Evolutionary conservation across 2,888 invertebrate species (phyloP), one percentile per base, ranked within the genome.

Genomic region (Choreutis nemorana): DNA sequence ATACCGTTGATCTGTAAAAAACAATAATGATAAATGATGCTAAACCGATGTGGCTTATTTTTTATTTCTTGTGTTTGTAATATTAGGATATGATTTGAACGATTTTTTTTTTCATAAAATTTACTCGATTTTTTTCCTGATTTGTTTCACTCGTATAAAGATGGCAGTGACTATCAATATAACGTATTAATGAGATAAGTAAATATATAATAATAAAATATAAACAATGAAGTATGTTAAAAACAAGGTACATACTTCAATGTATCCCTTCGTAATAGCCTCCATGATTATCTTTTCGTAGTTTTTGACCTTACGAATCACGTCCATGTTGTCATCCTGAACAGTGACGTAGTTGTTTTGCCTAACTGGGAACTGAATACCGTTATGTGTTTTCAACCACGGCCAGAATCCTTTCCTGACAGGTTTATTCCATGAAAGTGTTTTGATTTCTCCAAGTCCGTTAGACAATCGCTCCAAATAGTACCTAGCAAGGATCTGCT

Each of bases 401-500:
- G 85, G 84, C 64, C 81, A 82, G 55, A 82, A 84, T 35, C 84
- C 83, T 29, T 55, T 58, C 32, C 48, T 62, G 32, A 82, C 58
- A 3, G 71, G 60, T 22, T 57, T 65, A 40, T 70, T 34, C 64
- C 66, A 82, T 14, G 77, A 64, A 14, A 83, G 57, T n/a, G 75
- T 61, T 20, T 50, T 53, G 23, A 82, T 62, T 6, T 48, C 50
- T 16, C 77, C 79, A 16, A 83, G 42, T 18, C 68, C 77, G 32
- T 81, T 79, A 3, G 81, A 73, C 2, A 82, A 46, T 38, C 83
- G 75, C 36, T 82, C 82, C 30, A 82, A 40, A 43, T 81, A 72
- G 50, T 81, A 82, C 35, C 84, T 81, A 26, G 87, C 87, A 32
- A 87, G 55, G 7, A 87, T 70, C 55, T 87, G 86, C 50, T 87